These are phyloP conservation scores for Aurelia aurita DNA, from an alignment of 30 jellyfish, hydroid and myxozoan species.

Conservation along the genomic window DNA sequence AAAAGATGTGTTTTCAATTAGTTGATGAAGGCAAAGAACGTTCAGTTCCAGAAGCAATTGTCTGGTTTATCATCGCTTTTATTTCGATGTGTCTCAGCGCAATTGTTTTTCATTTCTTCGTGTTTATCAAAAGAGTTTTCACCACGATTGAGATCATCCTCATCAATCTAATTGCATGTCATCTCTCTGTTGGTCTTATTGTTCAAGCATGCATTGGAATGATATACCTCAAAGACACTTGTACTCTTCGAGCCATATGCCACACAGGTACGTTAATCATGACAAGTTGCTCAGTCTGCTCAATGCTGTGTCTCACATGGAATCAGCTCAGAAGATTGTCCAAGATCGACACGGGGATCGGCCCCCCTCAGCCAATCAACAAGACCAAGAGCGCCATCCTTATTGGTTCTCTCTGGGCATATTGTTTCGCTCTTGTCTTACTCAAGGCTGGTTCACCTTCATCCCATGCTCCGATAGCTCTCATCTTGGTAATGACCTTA, in stretches of 20 bases:
- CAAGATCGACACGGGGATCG: not conserved
- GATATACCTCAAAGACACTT: not conserved
- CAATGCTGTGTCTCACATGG: constrained; percentile 10
- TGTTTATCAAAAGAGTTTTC: not conserved
- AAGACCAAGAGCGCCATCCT: not conserved
- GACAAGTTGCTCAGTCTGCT: constrained; percentile 6
- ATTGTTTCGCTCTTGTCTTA: not conserved
- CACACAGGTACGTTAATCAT: constrained; percentile 1
- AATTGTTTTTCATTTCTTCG: constrained; percentile 1
- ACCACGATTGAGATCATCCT: not conserved
- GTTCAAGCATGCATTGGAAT: not conserved
- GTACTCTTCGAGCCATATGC: constrained; percentile 14
- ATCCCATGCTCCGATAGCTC: not conserved
- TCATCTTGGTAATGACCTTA: not conserved
- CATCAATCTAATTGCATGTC: constrained; percentile 11
- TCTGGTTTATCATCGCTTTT: constrained; percentile 5
- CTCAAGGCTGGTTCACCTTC: not conserved
- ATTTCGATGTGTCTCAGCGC: constrained; percentile 1
- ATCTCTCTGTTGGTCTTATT: not conserved
- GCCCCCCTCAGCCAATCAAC: not conserved
- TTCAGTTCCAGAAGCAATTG: not conserved
- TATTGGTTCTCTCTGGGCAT: not conserved
- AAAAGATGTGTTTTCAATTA: constrained; percentile 12
- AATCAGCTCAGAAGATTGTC: not conserved
- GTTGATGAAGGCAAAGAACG: not conserved